Conservation (phyloP, 1,140 invertebrate species). For the Antheraea mylitta region DNA sequence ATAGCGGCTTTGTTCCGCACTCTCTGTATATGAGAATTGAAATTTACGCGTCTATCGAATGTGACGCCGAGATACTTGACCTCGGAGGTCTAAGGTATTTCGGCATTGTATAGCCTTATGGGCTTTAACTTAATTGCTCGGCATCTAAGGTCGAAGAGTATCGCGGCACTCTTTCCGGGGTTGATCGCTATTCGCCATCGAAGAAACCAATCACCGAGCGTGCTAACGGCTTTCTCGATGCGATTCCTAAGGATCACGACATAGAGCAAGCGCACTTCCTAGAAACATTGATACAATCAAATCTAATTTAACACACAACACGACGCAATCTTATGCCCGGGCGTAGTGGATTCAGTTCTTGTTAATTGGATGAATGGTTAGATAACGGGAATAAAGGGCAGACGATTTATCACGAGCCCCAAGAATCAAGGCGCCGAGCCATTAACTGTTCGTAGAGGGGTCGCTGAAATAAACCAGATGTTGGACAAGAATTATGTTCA, state of each 20-base stretch:
- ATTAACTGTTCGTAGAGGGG: background rate
- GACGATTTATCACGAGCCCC: background rate
- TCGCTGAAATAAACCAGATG: background rate
- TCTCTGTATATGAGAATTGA: no score
- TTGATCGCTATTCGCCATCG: no score
- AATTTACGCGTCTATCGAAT: no score
- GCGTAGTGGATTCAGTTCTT: background rate
- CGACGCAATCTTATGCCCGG: background rate
- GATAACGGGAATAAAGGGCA: constrained; percentile 6
- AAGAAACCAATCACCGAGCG: no score
- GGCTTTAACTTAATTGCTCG: no score
- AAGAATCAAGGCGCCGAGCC: constrained; percentile 6
- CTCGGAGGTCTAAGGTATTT: no score
- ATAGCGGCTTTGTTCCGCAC: no score
- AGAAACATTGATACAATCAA: constrained; percentile 4
- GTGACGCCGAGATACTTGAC: no score
- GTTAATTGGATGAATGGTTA: constrained; percentile 8
- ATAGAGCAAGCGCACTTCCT: background rate
- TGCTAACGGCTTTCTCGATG: no score
- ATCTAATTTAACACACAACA: constrained; percentile 1
- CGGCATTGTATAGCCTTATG: no score
- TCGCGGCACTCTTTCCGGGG: no score
- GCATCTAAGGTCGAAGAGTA: no score
- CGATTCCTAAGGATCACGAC: background rate
- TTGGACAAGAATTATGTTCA: background rate